These are phyloP conservation scores for Oligia strigilis DNA, from an alignment of 2,888 invertebrate species.

Conservation along the genomic window DNA sequence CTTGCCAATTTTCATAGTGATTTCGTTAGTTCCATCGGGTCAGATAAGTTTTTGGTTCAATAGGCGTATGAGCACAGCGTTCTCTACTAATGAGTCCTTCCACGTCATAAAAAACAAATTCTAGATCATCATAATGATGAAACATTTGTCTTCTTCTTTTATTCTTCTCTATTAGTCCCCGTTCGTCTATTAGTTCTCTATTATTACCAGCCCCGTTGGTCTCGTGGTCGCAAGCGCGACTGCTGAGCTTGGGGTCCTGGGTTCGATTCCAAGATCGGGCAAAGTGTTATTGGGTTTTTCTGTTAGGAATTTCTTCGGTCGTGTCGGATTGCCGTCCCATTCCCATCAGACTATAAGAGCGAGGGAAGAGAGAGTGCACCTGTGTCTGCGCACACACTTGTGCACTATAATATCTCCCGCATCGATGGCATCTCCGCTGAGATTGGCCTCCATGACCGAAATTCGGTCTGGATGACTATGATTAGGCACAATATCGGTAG, in stretches of 20 bases:
- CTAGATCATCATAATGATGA: not conserved
- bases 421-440: not conserved
- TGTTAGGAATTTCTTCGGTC: not conserved
- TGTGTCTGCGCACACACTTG: not conserved
- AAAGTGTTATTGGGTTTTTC: no score
- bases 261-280: not conserved
- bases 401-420: not conserved
- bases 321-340: no score
- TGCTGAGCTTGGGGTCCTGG: not conserved
- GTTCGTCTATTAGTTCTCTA: not conserved
- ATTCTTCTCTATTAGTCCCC: not conserved
- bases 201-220: not conserved
- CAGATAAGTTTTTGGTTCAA: not conserved
- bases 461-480: not conserved
- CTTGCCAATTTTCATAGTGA: not conserved
- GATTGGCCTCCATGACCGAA: not conserved
- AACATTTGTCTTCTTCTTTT: not conserved
- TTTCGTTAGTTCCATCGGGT: not conserved
- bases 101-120: not conserved
- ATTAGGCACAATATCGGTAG: not conserved
- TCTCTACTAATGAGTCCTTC: not conserved
- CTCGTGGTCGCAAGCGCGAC: not conserved
- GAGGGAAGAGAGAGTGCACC: not conserved
- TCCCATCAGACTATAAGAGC: not conserved
- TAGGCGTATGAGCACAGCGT: not conserved